Evolutionary conservation across 2,113 vertebrate species (phyloP).

Genomic region (Pseudopipra pipra): DNA sequence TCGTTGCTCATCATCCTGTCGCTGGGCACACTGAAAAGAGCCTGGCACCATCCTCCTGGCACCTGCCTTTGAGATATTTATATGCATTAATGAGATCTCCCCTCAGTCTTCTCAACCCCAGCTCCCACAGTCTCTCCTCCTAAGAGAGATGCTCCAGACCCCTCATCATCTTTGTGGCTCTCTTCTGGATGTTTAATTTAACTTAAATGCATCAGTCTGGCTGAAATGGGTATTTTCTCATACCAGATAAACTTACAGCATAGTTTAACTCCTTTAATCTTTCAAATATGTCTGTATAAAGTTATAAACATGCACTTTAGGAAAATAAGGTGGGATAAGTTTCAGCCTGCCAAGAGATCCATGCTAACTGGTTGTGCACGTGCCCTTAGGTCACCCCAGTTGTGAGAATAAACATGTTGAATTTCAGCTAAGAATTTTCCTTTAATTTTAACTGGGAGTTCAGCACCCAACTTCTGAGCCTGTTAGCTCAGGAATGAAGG

Average conservation of each 20-base stretch:
- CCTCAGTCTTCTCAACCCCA: neutral
- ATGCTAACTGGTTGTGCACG: fast-evolving
- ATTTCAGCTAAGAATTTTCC: neutral
- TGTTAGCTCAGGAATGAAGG: neutral
- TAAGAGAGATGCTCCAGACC: neutral
- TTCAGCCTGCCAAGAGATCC: neutral
- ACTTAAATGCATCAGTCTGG: fast-evolving
- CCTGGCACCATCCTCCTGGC: neutral
- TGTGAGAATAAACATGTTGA: neutral
- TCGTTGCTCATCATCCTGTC: neutral
- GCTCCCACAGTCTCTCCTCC: neutral
- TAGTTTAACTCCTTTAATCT: neutral
- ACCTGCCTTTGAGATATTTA: neutral
- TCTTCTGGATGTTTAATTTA: neutral
- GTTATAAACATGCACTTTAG: neutral
- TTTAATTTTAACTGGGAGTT: neutral
- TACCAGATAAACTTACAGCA: neutral
- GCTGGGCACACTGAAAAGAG: fast-evolving
- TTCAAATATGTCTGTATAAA: neutral
- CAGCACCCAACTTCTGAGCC: neutral
- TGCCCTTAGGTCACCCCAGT: neutral
- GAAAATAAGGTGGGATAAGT: neutral
- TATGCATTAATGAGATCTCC: neutral
- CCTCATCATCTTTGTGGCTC: neutral
- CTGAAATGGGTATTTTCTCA: neutral